Percentiles rank a stretch among this genome's conserved stretches.
Conservation (phyloP, 1,140 invertebrate species). For the Polyergus mexicanus region DNA sequence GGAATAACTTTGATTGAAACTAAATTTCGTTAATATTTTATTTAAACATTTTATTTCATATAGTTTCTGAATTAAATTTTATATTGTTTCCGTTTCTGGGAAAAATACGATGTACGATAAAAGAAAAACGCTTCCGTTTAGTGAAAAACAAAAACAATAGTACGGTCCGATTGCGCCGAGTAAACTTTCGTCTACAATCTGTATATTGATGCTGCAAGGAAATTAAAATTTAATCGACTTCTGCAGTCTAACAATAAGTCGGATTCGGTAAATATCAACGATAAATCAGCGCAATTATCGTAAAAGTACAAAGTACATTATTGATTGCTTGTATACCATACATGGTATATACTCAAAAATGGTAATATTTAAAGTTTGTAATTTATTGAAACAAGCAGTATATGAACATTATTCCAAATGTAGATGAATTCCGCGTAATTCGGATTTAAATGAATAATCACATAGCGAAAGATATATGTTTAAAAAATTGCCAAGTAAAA, state of each 20-base stretch:
- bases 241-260: constrained; percentile 44
- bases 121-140: not conserved
- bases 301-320: constrained; percentile 53
- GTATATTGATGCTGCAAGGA: not conserved
- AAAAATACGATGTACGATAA: not conserved
- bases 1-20: not conserved
- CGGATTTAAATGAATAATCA: not conserved
- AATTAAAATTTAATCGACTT: constrained; percentile 69
- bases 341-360: constrained; percentile 12
- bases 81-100: not conserved
- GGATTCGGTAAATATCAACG: constrained; percentile 50
- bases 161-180: not conserved
- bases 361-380: constrained; percentile 9
- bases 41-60: not conserved
- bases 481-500: not conserved
- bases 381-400: not conserved
- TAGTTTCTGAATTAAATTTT: not conserved
- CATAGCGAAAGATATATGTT: not conserved
- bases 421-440: not conserved
- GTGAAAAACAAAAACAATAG: constrained; percentile 5
- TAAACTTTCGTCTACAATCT: constrained; percentile 7
- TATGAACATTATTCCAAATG: not conserved
- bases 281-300: constrained; percentile 69
- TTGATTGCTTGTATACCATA: constrained; percentile 58
- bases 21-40: not conserved